phyloP scores from a whole-genome alignment of 2,113 vertebrate genomes.

The Corythaeola cristata region DNA sequence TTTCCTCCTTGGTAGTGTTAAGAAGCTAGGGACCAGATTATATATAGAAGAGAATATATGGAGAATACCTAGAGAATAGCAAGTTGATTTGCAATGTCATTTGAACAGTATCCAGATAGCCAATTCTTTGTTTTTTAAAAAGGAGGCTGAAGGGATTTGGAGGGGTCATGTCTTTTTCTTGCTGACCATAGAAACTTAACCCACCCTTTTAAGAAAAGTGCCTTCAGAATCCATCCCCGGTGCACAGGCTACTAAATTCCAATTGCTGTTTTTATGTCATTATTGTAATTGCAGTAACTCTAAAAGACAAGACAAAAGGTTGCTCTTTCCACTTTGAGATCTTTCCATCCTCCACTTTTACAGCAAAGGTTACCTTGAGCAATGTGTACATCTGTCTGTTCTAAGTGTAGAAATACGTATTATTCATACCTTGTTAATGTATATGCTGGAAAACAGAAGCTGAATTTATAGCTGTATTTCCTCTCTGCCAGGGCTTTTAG shows the following conservation, averaged over 20 bases:
- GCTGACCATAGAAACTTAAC: not conserved
- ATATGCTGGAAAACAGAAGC: constrained; percentile 28
- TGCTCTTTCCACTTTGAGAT: not conserved
- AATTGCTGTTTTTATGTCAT: not conserved
- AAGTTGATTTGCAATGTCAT: not conserved
- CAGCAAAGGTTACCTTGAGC: constrained; percentile 23
- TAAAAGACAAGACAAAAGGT: constrained; percentile 24
- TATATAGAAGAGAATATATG: not conserved
- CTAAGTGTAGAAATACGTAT: constrained; percentile 9
- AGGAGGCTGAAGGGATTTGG: not conserved
- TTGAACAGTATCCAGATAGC: not conserved
- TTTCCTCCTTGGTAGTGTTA: not conserved
- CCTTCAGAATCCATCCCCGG: not conserved
- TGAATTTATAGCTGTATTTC: constrained; percentile 47
- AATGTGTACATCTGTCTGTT: constrained; percentile 16
- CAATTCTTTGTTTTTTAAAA: not conserved
- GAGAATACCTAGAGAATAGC: not conserved
- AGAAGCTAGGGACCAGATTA: not conserved
- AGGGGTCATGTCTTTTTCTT: not conserved
- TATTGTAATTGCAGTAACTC: not conserved
- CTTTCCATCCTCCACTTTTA: not conserved
- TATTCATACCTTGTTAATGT: constrained; percentile 39
- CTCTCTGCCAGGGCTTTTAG: not conserved
- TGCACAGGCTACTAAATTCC: constrained; percentile 4
- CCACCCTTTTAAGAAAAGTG: not conserved